Base-by-base conservation (phyloP, 2,888 invertebrate genomes). In the Platycnemis pennipes region DNA sequence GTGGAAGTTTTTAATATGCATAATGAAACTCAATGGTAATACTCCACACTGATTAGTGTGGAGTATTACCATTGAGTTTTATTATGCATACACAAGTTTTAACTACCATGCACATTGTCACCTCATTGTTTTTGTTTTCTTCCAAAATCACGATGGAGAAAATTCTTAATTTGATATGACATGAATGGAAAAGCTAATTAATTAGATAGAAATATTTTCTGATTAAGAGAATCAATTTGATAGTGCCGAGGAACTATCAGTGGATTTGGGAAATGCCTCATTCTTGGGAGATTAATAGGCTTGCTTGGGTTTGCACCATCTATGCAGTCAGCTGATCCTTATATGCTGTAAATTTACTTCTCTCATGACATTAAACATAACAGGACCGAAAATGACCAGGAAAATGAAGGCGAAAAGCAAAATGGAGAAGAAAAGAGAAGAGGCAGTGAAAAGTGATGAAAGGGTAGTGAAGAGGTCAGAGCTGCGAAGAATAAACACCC, bases 401-500 rank as follows among this genome's bases (percentile, higher is more conserved):
- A 44, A 86, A 45, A 87, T 44, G 45, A 87, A 37, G 37, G 77
- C 37, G 37, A 77, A 69, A 63, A 63, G 22, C 63, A 26, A n/a
- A 63, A 63, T 63, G 63, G 11, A 77, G 37, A 16, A 77, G 77
- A 87, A 19, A 31, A 87, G 45, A 45, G 31, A 44, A n/a, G 91
- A 37, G 5, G 63, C 13, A 91, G 63, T 26, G 53, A 31, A 45
- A 45, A 13, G 87, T 45, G 87, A 87, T n/a, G 45, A 31, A 87
- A 87, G 45, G 77, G 5, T 13, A 56, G 53, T 56, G 91, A 89
- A 26, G 89, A 91, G 91, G 91, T 63, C 91, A 63, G 63, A 91
- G 69, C 45, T 91, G 63, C 45, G 63, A 44, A 31, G 63, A 45
- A 63, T 69, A 63, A 91, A 91, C 91, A 91, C 44, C 91, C 91